Conservation (phyloP, 1,140 invertebrate species). For the Radopholus similis region DNA sequence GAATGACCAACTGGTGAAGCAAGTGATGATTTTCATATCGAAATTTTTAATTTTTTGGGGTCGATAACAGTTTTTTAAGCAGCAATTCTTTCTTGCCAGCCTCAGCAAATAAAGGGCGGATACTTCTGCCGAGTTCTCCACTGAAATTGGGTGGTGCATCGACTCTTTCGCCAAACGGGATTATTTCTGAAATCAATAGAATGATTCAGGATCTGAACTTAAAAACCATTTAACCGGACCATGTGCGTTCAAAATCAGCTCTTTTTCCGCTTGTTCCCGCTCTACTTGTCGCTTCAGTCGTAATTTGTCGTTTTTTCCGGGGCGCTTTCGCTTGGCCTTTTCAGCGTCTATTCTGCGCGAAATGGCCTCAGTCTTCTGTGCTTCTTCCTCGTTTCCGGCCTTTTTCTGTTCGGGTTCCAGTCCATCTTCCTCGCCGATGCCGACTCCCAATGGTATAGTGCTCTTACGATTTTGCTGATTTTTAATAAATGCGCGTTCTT, state of each 20-base stretch:
- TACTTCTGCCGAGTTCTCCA: constrained; percentile 2
- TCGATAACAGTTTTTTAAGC: constrained; percentile 3
- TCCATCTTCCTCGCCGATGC: not conserved
- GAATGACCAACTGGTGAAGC: constrained; percentile 6
- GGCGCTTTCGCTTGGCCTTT: not conserved
- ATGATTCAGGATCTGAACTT: constrained; percentile 4
- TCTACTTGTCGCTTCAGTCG: not conserved
- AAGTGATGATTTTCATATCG: not conserved
- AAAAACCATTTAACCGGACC: constrained; percentile 13
- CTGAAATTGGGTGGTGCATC: constrained; percentile 30
- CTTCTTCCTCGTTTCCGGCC: constrained; percentile 10
- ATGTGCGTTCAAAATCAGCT: constrained; percentile 29
- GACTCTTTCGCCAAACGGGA: constrained; percentile 28
- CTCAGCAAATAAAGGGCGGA: constrained; percentile 22
- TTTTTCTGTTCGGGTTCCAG: not conserved
- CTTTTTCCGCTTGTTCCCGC: not conserved
- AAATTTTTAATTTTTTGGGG: not conserved
- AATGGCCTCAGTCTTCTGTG: not conserved
- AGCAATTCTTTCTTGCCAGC: constrained; percentile 26
- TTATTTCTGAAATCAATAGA: constrained; percentile 20
- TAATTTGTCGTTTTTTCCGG: constrained; percentile 25
- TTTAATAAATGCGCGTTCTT: not conserved
- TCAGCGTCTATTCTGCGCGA: not conserved
- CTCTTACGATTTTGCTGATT: not conserved
- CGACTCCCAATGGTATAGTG: no score